Conservation (phyloP, 2,888 invertebrate genomes). For the Zonitis immaculata region DNA sequence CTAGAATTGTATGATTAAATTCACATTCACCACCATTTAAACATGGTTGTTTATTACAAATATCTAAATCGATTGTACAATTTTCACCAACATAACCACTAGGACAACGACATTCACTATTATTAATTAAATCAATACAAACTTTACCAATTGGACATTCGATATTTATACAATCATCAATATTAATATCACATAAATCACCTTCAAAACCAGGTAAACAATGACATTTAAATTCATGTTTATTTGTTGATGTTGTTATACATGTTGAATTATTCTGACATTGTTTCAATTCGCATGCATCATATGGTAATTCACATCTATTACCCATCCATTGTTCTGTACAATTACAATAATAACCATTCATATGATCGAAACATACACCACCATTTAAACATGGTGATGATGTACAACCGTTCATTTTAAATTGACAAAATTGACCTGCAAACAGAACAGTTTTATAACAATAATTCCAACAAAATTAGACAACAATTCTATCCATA, state of each 20-base stretch:
- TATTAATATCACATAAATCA: slow-evolving; percentile 57
- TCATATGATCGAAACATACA: slow-evolving; percentile 51
- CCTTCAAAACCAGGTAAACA: slow-evolving; percentile 66
- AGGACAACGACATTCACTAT: slow-evolving; percentile 59
- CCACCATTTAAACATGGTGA: slow-evolving; percentile 55
- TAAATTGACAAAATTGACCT: slow-evolving; percentile 56
- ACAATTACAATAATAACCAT: slow-evolving; percentile 56
- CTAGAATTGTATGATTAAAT: slow-evolving; percentile 50
- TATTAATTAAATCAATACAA: slow-evolving; percentile 55
- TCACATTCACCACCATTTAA: slow-evolving; percentile 61
- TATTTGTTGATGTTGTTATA: slow-evolving; percentile 47
- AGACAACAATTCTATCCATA: no score
- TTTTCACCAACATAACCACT: slow-evolving; percentile 58
- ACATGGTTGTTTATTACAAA: slow-evolving; percentile 65
- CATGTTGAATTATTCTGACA: slow-evolving; percentile 64
- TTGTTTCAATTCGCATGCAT: slow-evolving; percentile 56
- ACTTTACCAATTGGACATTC: slow-evolving; percentile 51
- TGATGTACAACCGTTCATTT: slow-evolving; percentile 50
- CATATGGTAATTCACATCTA: slow-evolving; percentile 54
- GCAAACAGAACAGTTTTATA: slow-evolving; percentile 8
- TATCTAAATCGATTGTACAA: slow-evolving; percentile 55
- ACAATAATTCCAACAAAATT: no score
- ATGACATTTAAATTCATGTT: slow-evolving; percentile 56
- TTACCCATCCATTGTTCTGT: slow-evolving; percentile 56
- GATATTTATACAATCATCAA: slow-evolving; percentile 61